Percentiles rank a stretch among this genome's conserved stretches.
These are phyloP conservation scores for Platichthys flesus DNA, from an alignment of 2,113 vertebrate genomes.

Conservation along the genomic window DNA sequence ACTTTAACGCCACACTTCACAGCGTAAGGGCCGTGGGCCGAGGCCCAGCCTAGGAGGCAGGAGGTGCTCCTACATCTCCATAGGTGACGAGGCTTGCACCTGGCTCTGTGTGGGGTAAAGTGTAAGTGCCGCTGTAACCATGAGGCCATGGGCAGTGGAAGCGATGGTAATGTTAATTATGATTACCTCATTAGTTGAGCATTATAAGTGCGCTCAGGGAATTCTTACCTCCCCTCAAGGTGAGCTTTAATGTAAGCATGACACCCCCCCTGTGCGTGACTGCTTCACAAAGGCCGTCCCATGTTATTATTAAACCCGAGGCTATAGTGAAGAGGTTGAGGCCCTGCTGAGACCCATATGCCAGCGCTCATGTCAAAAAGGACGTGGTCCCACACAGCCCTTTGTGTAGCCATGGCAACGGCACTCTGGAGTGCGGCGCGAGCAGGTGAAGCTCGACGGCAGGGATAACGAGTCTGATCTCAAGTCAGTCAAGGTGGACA, in stretches of 20 bases:
- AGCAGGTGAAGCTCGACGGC: slow-evolving; percentile 34
- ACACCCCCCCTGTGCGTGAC: slow-evolving; percentile 10
- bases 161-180: slow-evolving; percentile 44
- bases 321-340: slow-evolving; percentile 39
- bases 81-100: slow-evolving; percentile 16
- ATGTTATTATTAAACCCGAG: slow-evolving; percentile 37
- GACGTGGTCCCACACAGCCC: slow-evolving; percentile 36
- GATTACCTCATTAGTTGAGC: slow-evolving; percentile 56
- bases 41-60: too few species aligned
- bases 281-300: slow-evolving; percentile 17
- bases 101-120: slow-evolving; percentile 28
- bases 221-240: slow-evolving; percentile 41
- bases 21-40: not conserved
- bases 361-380: slow-evolving; percentile 50
- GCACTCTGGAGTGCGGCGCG: slow-evolving; percentile 18
- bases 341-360: slow-evolving; percentile 45
- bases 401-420: slow-evolving; percentile 60
- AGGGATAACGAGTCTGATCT: slow-evolving; percentile 38
- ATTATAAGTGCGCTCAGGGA: slow-evolving; percentile 28
- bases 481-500: slow-evolving; percentile 1
- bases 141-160: slow-evolving; percentile 29
- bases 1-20: not conserved
- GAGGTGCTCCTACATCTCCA: not conserved
- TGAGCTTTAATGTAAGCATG: slow-evolving; percentile 43
- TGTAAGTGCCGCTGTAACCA: slow-evolving; percentile 32